Conservation (phyloP, 1,140 invertebrate genomes). For the Bombus picipes region DNA sequence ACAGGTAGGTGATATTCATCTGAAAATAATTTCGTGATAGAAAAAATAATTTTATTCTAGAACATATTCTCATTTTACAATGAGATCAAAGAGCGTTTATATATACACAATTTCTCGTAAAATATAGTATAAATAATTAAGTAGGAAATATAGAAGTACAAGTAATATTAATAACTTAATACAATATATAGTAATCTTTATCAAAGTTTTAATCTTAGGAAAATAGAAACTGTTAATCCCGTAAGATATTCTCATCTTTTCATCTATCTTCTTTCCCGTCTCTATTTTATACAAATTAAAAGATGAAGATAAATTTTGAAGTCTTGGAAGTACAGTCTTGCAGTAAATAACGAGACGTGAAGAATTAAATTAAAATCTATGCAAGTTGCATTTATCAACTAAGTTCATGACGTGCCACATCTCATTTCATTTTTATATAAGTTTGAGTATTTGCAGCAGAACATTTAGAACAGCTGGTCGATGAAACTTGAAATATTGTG, state of each 20-base stretch:
- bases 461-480: slow-evolving; percentile 39
- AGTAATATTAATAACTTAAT: slow-evolving; percentile 33
- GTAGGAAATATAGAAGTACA: slow-evolving; percentile 11
- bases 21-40: neutral
- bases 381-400: slow-evolving; percentile 4
- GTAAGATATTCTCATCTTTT: neutral
- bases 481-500: slow-evolving; percentile 38
- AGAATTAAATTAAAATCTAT: neutral
- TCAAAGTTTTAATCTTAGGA: neutral
- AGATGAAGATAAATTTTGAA: neutral
- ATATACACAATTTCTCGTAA: slow-evolving; percentile 2
- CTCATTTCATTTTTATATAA: slow-evolving; percentile 23
- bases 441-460: slow-evolving; percentile 40
- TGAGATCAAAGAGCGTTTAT: slow-evolving; percentile 11
- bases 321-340: slow-evolving; percentile 27
- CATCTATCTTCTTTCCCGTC: neutral
- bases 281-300: neutral
- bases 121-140: slow-evolving; percentile 29
- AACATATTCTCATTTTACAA: slow-evolving; percentile 36
- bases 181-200: neutral
- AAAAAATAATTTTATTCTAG: slow-evolving; percentile 46
- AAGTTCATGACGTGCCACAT: neutral
- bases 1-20: slow-evolving; percentile 53
- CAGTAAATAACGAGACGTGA: neutral
- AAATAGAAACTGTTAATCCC: slow-evolving; percentile 13